Evolutionary conservation across 2,113 vertebrate genomes (phyloP).

Genomic region (Petrocephalus microphthalmus): DNA sequence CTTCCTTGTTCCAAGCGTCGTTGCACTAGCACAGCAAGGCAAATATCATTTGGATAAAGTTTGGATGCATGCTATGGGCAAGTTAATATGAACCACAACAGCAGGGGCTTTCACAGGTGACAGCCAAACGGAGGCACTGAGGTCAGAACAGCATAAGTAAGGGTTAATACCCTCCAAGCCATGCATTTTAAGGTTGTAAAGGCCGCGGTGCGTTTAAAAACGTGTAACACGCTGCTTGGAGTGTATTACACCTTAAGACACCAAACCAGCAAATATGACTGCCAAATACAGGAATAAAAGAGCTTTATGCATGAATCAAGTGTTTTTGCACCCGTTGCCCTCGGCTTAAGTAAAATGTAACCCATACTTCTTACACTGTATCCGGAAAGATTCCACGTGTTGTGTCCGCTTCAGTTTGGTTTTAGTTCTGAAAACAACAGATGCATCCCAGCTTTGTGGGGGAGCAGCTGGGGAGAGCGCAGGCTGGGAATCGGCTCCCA

Average conservation of each 20-base stretch:
- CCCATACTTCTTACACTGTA: neutral
- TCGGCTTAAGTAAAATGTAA: neutral
- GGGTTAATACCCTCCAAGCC: neutral
- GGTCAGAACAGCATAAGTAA: neutral
- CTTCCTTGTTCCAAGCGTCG: neutral
- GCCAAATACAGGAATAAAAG: neutral
- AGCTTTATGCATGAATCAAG: neutral
- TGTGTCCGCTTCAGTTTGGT: neutral
- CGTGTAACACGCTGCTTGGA: neutral
- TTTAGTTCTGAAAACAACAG: neutral
- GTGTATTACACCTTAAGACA: neutral
- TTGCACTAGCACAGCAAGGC: neutral
- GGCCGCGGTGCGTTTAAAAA: neutral
- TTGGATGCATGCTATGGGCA: neutral
- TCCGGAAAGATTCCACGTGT: neutral
- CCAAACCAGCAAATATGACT: neutral
- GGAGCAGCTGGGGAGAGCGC: neutral
- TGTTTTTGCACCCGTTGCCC: neutral
- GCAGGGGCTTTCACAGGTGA: neutral
- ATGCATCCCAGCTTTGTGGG: neutral
- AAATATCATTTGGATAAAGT: neutral
- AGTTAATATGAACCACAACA: neutral
- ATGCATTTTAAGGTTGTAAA: neutral
- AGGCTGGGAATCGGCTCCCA: neutral
- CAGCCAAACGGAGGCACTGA: neutral